Base-by-base conservation (phyloP, 2,888 invertebrate species). In the Drosophila affinis region DNA sequence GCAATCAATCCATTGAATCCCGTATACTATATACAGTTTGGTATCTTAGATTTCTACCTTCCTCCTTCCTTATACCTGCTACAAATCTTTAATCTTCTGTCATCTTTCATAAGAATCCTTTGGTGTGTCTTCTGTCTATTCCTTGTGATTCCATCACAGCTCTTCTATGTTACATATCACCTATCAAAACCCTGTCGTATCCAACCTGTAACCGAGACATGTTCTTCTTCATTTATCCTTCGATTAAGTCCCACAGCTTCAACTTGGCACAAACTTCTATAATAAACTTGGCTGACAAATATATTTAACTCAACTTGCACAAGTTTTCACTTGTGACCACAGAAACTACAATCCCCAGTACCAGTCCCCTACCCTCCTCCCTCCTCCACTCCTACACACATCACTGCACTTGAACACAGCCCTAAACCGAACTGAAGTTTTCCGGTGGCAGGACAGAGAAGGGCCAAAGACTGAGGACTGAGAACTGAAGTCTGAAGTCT, bases 251-350 rank as follows among this genome's bases (percentile, higher is more conserved):
- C 4, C 24, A n/a, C n/a, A 34, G 44, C 67, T 68, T 49, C 14
- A 67, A 64, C 64, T 63, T 64, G 45, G 21, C 39, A 12, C 18
- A 49, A 67, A 67, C 68, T 67, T 67, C 18, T 3, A 18, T 24
- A 44, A 67, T 56, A 72, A 72, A 72, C 72, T 64, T 72, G 53
- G 29, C 57, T 46, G 64, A 46, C 64, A 70, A 72, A 72, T 72
- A 72, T 72, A 72, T 72, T 72, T 72, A 72, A 64, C 51, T 55
- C 34, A 44, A 46, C 48, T 47, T 53, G 46, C 12, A 27, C 34
- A 72, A 85, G 83, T 82, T 82, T 85, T 79, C 74, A 72, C 80
- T 70, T 78, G 71, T 74, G 78, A 76, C 81, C 81, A 58, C 62
- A 77, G 62, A 44, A 68, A 34, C 72, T 72, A 63, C 67, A 68